phyloP scores from a whole-genome alignment of 2,113 vertebrate species.

The Zingel zingel region DNA sequence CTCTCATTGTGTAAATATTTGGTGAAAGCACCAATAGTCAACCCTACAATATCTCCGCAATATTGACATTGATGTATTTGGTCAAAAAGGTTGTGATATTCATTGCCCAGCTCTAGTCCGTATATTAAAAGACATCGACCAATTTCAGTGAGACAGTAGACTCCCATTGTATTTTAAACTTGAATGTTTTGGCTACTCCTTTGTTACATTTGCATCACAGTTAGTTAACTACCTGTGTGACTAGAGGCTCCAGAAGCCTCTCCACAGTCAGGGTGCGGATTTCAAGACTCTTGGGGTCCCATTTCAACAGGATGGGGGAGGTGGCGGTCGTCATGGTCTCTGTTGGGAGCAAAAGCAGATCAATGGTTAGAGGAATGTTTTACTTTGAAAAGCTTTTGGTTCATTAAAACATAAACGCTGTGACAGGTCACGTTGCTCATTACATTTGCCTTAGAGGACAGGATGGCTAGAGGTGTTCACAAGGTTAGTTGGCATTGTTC shows the following conservation, averaged over 20 bases:
- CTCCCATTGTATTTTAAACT: neutral
- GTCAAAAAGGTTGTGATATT: too few relatives aligned
- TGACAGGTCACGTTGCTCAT: neutral
- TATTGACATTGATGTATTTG: too few relatives aligned
- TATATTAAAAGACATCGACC: neutral
- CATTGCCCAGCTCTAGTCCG: too few relatives aligned
- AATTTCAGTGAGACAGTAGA: neutral
- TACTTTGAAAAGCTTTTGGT: neutral
- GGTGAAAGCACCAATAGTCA: too few relatives aligned
- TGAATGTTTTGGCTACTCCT: neutral
- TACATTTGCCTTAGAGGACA: neutral
- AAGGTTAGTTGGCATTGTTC: neutral
- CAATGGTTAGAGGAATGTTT: conserved; percentile 9
- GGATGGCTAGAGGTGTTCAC: neutral
- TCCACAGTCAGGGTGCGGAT: conserved; percentile 89
- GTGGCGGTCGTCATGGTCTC: conserved; percentile 88
- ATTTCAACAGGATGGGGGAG: conserved; percentile 88
- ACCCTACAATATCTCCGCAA: too few relatives aligned
- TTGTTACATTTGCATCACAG: neutral
- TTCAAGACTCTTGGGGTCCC: conserved; percentile 89
- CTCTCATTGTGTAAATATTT: too few relatives aligned
- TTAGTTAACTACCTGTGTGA: conserved; percentile 83
- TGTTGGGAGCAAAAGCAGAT: conserved; percentile 57
- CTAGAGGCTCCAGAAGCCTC: conserved; percentile 87
- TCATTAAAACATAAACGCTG: neutral